phyloP scores from a whole-genome alignment of 2,888 invertebrate genomes.

The Odiellus spinosus region DNA sequence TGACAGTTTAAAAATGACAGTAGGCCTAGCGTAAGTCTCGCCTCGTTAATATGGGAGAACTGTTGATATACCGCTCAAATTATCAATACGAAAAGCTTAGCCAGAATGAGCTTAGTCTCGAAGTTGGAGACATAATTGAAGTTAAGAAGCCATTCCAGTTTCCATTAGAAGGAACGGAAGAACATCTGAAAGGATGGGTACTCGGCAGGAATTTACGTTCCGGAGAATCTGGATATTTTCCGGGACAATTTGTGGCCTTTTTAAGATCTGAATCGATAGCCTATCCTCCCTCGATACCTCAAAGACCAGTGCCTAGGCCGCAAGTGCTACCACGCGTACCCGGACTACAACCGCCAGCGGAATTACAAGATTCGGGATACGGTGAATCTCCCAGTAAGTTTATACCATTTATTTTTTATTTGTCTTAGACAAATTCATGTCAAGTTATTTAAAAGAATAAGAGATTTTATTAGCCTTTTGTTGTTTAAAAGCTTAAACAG shows the following conservation, averaged over 20 bases:
- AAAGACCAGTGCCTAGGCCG: constrained; percentile 7
- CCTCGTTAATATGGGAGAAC: constrained; percentile 14
- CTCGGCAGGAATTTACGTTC: constrained; percentile 33
- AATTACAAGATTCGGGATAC: too few relatives aligned
- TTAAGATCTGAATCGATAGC: constrained; percentile 12
- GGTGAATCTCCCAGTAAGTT: too few relatives aligned
- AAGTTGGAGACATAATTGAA: constrained; percentile 34
- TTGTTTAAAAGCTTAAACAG: too few relatives aligned
- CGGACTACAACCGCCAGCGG: too few relatives aligned
- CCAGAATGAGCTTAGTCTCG: constrained; percentile 22
- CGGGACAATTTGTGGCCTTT: constrained; percentile 26
- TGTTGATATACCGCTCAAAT: constrained; percentile 18
- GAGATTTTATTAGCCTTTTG: too few relatives aligned
- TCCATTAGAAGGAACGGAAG: constrained; percentile 19
- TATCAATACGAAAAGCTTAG: constrained; percentile 15
- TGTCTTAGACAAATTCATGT: too few relatives aligned
- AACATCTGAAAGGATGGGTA: constrained; percentile 30
- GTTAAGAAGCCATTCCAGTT: constrained; percentile 24
- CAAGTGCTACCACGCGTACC: too few relatives aligned
- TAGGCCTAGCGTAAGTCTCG: too few relatives aligned
- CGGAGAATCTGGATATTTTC: constrained; percentile 31
- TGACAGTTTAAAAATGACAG: too few relatives aligned
- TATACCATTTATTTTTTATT: too few relatives aligned
- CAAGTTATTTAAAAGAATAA: too few relatives aligned
- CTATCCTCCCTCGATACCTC: constrained; percentile 11